Evolutionary conservation across 2,797 vertebrate genomes (phyloP).

Genomic region (Xenops minutus): DNA sequence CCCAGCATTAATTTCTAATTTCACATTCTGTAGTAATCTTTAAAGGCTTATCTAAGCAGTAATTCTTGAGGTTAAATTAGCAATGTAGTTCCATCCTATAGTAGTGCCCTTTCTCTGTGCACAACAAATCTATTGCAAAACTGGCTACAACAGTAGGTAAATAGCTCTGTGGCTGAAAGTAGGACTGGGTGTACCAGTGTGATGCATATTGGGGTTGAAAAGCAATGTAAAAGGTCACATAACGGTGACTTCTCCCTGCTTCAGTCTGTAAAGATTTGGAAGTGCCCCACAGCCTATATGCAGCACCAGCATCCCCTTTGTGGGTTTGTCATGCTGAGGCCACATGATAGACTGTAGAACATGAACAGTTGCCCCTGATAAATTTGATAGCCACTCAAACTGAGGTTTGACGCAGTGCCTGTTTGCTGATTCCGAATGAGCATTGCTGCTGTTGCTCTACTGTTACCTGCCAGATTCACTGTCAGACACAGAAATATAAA

Average conservation of each 20-base stretch:
- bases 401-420: not conserved
- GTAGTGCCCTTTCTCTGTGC: not conserved
- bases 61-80: not conserved
- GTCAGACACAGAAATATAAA: not conserved
- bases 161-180: not conserved
- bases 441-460: not conserved
- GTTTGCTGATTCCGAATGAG: not conserved
- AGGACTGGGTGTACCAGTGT: not conserved
- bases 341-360: not conserved
- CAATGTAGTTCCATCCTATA: not conserved
- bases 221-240: rapidly evolving
- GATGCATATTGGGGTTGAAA: not conserved
- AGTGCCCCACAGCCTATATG: not conserved
- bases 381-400: not conserved
- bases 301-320: not conserved
- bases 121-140: not conserved
- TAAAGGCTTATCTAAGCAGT: not conserved
- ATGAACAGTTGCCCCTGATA: not conserved
- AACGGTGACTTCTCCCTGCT: not conserved
- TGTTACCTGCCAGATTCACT: not conserved
- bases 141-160: not conserved
- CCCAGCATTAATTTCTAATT: not conserved
- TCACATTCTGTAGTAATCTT: not conserved
- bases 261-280: not conserved
- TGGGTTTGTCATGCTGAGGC: not conserved